Percentiles rank a stretch among this genome's conserved stretches.
These are phyloP conservation scores for Alexandromys fortis DNA, from an alignment of 2,113 vertebrate species.

Conservation along the genomic window DNA sequence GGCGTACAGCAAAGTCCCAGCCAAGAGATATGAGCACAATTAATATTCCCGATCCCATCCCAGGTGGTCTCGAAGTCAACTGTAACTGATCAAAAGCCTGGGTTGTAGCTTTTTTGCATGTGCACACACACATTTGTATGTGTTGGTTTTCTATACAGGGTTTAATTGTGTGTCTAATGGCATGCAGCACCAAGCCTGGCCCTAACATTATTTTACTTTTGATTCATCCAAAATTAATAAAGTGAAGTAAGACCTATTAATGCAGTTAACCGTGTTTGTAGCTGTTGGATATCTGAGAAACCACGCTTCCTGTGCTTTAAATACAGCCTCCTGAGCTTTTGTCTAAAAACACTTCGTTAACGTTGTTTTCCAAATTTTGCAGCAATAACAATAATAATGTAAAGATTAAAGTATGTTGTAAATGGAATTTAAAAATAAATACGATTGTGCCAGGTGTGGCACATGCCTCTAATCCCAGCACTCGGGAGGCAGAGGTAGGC, in stretches of 20 bases:
- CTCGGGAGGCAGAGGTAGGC: neutral
- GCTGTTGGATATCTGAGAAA: neutral
- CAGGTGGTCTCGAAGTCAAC: slow-evolving; percentile 57
- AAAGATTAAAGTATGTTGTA: neutral
- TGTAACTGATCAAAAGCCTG: slow-evolving; percentile 27
- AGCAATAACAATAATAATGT: neutral
- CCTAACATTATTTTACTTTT: neutral
- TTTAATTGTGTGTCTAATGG: neutral
- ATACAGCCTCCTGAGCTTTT: neutral
- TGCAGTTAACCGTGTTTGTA: neutral
- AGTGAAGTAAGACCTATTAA: neutral
- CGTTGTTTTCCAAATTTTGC: neutral
- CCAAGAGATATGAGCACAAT: neutral
- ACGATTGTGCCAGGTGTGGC: neutral
- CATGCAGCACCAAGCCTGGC: neutral
- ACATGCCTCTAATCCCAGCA: neutral
- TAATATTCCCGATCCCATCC: neutral
- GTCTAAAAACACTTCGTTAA: neutral
- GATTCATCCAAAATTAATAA: neutral
- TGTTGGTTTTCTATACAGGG: neutral
- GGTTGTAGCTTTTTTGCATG: too few species aligned
- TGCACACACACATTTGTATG: too few species aligned
- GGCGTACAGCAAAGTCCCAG: neutral
- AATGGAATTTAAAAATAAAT: neutral
- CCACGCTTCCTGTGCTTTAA: neutral